Evolutionary conservation across 2,797 vertebrate genomes (phyloP).

Genomic region (Rhadinocentrus ornatus): DNA sequence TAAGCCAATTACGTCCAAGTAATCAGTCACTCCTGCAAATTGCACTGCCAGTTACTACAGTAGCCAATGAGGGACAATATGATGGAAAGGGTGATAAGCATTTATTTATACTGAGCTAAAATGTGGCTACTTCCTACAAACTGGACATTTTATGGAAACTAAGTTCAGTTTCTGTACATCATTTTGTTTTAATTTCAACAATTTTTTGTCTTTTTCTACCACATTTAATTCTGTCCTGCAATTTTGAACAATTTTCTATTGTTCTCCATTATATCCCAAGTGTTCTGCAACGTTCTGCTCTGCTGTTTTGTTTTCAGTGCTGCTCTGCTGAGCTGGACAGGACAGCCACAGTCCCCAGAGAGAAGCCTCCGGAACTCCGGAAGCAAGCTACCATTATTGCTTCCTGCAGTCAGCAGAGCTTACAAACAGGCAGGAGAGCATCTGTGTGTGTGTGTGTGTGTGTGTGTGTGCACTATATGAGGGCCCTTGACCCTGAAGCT

Average conservation of each 20-base stretch:
- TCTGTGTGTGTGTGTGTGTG: conserved; percentile 30
- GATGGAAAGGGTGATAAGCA: not conserved
- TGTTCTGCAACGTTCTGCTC: conserved; percentile 56
- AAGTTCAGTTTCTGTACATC: not conserved
- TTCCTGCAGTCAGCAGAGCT: conserved; percentile 78
- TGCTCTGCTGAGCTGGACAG: conserved; percentile 71
- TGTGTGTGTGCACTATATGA: conserved; percentile 17
- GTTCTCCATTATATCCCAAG: not conserved
- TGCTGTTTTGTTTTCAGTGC: conserved; percentile 55
- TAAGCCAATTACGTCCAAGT: conserved; percentile 1
- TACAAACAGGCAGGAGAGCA: conserved; percentile 61
- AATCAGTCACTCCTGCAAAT: not conserved
- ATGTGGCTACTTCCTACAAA: too few species aligned
- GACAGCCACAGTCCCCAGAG: conserved; percentile 68
- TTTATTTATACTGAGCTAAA: not conserved
- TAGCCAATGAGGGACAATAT: not conserved
- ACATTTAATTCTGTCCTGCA: not conserved
- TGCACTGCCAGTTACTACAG: not conserved
- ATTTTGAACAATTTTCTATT: conserved; percentile 12
- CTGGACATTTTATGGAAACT: too few species aligned
- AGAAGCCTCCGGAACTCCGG: conserved; percentile 73
- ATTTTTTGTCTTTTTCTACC: conserved; percentile 1
- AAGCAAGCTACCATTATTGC: conserved; percentile 77
- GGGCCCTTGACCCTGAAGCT: conserved; percentile 61
- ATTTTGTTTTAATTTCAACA: not conserved